Evolutionary conservation across 2,113 vertebrate genomes (phyloP).

Genomic region (Theristicus caerulescens): DNA sequence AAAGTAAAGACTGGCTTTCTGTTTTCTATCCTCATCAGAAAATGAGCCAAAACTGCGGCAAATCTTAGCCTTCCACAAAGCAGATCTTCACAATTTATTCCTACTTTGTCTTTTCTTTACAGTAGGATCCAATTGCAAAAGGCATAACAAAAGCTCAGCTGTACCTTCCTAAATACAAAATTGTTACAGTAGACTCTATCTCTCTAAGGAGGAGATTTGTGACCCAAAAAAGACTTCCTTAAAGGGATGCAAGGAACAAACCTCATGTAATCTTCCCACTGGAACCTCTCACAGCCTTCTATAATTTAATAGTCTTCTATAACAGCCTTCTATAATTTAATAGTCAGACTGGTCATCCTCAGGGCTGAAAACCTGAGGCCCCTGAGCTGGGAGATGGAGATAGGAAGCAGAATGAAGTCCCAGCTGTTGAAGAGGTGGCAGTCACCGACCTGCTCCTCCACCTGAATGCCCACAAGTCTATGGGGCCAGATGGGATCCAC

Average conservation of each 20-base stretch:
- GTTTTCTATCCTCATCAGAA: background rate
- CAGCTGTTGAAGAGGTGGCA: no score
- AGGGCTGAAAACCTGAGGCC: no score
- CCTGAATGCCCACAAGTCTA: no score
- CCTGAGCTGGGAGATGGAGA: no score
- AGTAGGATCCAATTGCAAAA: background rate
- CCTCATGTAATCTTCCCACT: background rate
- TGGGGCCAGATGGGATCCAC: no score
- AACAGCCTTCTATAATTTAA: no score
- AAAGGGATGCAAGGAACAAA: background rate
- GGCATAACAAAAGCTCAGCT: background rate
- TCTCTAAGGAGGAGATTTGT: background rate
- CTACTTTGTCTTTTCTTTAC: background rate
- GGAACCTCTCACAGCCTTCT: background rate
- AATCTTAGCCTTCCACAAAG: background rate
- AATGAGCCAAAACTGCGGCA: background rate
- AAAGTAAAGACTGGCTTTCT: background rate
- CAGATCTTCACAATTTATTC: background rate
- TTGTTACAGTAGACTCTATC: background rate
- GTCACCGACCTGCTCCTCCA: no score
- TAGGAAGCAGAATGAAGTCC: no score
- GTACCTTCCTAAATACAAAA: background rate
- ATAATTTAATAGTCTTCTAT: no score
- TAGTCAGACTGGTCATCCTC: no score
- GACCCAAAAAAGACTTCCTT: background rate